Evolutionary conservation across 2,888 invertebrate species (phyloP).

Genomic region (Pyrocoelia pectoralis): DNA sequence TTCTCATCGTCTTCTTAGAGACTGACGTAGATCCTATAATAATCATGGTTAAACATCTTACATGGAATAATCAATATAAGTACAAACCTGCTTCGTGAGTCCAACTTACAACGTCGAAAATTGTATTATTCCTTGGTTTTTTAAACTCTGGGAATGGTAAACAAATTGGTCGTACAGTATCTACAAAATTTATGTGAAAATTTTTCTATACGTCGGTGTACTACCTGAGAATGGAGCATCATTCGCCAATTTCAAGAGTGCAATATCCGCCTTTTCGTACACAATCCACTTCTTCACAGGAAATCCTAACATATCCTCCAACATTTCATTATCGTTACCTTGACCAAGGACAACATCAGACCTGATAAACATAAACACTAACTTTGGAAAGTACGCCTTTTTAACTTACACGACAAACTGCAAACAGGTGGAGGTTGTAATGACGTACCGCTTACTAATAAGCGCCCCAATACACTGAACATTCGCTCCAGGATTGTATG

Average conservation of each 20-base stretch:
- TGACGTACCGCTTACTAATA: conserved; percentile 20
- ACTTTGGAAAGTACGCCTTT: neutral
- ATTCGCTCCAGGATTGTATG: conserved; percentile 16
- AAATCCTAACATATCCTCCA: neutral
- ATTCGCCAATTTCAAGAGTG: conserved; percentile 10
- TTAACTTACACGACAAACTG: conserved; percentile 25
- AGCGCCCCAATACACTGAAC: conserved; percentile 19
- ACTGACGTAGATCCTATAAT: neutral
- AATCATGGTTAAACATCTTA: neutral
- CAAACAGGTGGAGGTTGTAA: conserved; percentile 10
- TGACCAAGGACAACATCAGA: conserved; percentile 15
- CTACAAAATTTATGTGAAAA: neutral
- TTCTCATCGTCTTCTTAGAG: neutral
- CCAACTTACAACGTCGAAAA: neutral
- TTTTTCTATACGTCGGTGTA: neutral
- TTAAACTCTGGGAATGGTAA: neutral
- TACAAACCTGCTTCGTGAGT: neutral
- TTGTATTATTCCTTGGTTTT: neutral
- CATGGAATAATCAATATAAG: too few relatives aligned
- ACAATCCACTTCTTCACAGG: conserved; percentile 6
- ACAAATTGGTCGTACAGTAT: neutral
- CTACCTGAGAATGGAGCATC: conserved; percentile 17
- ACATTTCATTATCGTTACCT: neutral
- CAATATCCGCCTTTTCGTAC: neutral
- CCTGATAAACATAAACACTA: too few relatives aligned